These are phyloP conservation scores for Entelurus aequoreus DNA, from an alignment of 2,113 vertebrate genomes.

Conservation along the genomic window DNA sequence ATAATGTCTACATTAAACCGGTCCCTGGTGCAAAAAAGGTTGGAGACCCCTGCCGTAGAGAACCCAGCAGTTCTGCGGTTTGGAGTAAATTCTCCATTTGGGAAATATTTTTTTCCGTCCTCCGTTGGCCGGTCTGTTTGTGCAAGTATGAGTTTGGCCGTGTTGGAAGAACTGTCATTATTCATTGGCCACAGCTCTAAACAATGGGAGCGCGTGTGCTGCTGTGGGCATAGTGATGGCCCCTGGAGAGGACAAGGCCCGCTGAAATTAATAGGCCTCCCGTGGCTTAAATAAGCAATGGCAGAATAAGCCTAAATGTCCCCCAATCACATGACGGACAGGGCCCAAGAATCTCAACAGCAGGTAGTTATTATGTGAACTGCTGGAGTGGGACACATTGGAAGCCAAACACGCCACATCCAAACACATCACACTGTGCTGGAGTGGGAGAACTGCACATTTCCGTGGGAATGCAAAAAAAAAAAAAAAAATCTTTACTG, in stretches of 20 bases:
- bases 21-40: too few species aligned
- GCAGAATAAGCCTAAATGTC: slow-evolving; percentile 77
- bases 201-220: slow-evolving; percentile 60
- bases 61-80: slow-evolving; percentile 15
- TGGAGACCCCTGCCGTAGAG: background rate
- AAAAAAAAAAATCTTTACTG: too few species aligned
- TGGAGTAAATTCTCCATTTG: slow-evolving; percentile 26
- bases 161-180: slow-evolving; percentile 59
- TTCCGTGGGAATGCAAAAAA: background rate
- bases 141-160: slow-evolving; percentile 46
- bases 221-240: slow-evolving; percentile 58
- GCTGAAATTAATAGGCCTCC: slow-evolving; percentile 81
- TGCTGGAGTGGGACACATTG: slow-evolving; percentile 65
- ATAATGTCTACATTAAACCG: too few species aligned
- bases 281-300: slow-evolving; percentile 75
- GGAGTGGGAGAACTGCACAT: slow-evolving; percentile 11
- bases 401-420: background rate
- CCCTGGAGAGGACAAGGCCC: slow-evolving; percentile 71
- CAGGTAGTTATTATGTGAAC: slow-evolving; percentile 75
- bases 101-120: slow-evolving; percentile 34
- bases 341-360: slow-evolving; percentile 73
- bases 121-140: slow-evolving; percentile 23
- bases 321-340: slow-evolving; percentile 72
- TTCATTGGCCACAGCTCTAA: slow-evolving; percentile 69
- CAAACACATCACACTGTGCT: slow-evolving; percentile 28